Percentiles rank a stretch among this genome's conserved stretches.
Evolutionary conservation across 2,888 invertebrate species (phyloP).

Genomic region (Vanessa cardui): DNA sequence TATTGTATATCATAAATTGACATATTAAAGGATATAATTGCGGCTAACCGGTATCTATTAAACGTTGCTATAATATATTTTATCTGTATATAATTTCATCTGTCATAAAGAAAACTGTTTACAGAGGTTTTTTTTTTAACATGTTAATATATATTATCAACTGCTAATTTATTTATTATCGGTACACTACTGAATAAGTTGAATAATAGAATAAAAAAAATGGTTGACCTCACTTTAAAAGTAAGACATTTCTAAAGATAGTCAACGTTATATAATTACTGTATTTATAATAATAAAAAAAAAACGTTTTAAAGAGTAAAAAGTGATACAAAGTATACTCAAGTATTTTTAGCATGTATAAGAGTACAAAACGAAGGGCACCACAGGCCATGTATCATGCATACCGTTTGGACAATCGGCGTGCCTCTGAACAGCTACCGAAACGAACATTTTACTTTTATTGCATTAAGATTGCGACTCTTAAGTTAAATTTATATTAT

Average conservation of each 20-base stretch:
- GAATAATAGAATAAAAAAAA: background rate
- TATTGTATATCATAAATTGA: constrained; percentile 36
- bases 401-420: constrained; percentile 48
- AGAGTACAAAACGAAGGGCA: constrained; percentile 22
- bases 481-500: background rate
- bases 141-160: background rate
- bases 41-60: constrained; percentile 52
- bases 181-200: background rate
- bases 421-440: constrained; percentile 58
- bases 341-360: background rate
- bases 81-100: constrained; percentile 54
- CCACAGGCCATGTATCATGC: constrained; percentile 49
- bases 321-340: no score
- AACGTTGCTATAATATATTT: constrained; percentile 49
- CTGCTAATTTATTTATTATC: no score
- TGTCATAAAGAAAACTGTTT: constrained; percentile 8
- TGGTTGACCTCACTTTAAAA: background rate
- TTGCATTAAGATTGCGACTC: constrained; percentile 25
- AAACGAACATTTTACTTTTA: constrained; percentile 62
- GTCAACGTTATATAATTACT: no score
- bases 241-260: background rate
- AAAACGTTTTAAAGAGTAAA: no score
- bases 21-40: constrained; percentile 43
- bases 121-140: background rate
- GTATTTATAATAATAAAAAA: no score